These are phyloP conservation scores for Brachionus calyciflorus DNA, from an alignment of 1,140 invertebrate species.

Conservation along the genomic window DNA sequence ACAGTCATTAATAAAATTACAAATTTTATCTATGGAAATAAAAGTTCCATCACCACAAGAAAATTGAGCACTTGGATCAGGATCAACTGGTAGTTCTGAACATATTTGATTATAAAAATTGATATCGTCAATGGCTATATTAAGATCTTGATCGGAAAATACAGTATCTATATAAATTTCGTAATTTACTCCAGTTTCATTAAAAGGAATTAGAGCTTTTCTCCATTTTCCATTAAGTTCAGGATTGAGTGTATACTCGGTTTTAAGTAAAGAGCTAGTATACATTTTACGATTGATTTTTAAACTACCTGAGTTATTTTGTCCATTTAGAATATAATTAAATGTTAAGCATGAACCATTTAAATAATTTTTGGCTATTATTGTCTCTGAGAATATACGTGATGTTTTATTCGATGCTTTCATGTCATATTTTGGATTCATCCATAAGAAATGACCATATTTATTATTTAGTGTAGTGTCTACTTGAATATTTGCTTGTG, in stretches of 20 bases:
- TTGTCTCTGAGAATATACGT: not conserved
- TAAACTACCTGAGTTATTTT: not conserved
- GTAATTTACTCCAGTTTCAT: not conserved
- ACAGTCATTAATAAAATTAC: constrained; percentile 51
- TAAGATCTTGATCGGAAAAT: constrained; percentile 36
- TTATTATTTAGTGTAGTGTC: constrained; percentile 4
- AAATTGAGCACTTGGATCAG: constrained; percentile 47
- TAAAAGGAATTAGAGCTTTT: not conserved
- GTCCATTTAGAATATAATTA: constrained; percentile 14
- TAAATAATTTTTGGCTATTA: constrained; percentile 9
- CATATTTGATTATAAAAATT: constrained; percentile 47
- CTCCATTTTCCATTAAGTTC: not conserved
- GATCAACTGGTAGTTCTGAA: not conserved
- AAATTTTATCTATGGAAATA: constrained; percentile 47
- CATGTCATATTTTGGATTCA: not conserved
- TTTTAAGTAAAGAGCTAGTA: not conserved
- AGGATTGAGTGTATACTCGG: not conserved
- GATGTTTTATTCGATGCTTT: not conserved
- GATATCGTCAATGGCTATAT: constrained; percentile 50
- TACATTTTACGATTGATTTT: constrained; percentile 10
- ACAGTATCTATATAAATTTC: constrained; percentile 38
- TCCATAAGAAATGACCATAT: constrained; percentile 47
- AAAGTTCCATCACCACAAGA: constrained; percentile 49
- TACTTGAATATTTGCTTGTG: not conserved
- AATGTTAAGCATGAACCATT: not conserved